These are phyloP conservation scores for Brachionus asplanchnoidis DNA, from an alignment of 1,140 invertebrate species.

Conservation along the genomic window DNA sequence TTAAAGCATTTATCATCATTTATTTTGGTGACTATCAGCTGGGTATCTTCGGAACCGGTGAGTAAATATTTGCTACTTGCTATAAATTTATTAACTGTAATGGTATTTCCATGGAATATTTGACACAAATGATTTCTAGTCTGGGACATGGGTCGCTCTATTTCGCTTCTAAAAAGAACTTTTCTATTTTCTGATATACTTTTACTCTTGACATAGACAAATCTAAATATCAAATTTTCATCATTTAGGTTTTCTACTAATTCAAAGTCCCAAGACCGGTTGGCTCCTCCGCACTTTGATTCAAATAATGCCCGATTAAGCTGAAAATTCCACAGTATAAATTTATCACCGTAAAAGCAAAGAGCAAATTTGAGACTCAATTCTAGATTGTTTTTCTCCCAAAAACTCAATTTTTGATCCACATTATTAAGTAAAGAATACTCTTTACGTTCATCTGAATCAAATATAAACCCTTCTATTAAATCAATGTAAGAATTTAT, in stretches of 20 bases:
- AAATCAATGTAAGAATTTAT: slow-evolving; percentile 38
- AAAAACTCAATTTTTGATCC: neutral
- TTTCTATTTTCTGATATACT: slow-evolving; percentile 1
- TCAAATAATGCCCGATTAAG: neutral
- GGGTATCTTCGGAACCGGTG: slow-evolving; percentile 33
- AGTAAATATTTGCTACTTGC: neutral
- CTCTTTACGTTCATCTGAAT: neutral
- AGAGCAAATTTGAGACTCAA: neutral
- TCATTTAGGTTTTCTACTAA: neutral
- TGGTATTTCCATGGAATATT: slow-evolving; percentile 34
- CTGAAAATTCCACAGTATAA: slow-evolving; percentile 38
- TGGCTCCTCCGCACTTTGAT: slow-evolving; percentile 1
- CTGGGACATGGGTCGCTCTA: neutral
- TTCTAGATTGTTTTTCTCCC: neutral
- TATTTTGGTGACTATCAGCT: slow-evolving; percentile 10
- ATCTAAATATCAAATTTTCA: slow-evolving; percentile 14
- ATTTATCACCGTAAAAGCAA: slow-evolving; percentile 39
- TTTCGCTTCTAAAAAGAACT: neutral
- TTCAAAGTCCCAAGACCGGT: slow-evolving; percentile 39
- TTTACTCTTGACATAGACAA: slow-evolving; percentile 32
- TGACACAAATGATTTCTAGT: slow-evolving; percentile 29
- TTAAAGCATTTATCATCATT: neutral
- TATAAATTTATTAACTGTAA: neutral
- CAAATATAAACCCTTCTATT: slow-evolving; percentile 30
- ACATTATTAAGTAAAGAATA: neutral